Conservation (phyloP, 2,113 vertebrate species). For the Centropristis striata region DNA sequence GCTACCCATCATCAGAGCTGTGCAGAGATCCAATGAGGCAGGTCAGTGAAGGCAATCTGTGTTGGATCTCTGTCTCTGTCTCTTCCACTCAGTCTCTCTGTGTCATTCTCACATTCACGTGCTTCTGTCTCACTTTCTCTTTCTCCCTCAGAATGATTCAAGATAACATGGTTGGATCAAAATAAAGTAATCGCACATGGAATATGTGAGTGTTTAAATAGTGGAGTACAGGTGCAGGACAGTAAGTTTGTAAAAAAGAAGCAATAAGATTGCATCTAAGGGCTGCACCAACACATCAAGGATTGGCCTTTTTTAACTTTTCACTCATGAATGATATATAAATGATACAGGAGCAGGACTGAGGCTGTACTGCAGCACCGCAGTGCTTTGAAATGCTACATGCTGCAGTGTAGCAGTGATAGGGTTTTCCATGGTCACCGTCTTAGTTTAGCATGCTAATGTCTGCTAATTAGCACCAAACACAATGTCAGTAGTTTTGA, state of each 20-base stretch:
- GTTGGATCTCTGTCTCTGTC: conserved; percentile 62
- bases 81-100: conserved; percentile 54
- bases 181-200: background rate
- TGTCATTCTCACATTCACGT: conserved; percentile 48
- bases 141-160: conserved; percentile 12
- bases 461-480: background rate
- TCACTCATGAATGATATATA: background rate
- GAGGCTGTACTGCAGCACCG: background rate
- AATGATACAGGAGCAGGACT: background rate
- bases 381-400: background rate
- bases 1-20: conserved; percentile 62
- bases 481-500: background rate
- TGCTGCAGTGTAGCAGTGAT: background rate
- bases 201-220: background rate
- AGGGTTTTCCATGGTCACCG: background rate
- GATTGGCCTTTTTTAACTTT: background rate
- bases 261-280: background rate
- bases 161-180: conserved; percentile 1
- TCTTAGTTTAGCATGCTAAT: background rate
- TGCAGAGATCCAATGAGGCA: conserved; percentile 69
- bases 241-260: background rate
- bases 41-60: conserved; percentile 71
- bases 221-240: background rate
- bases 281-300: background rate
- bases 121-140: conserved; percentile 28